Evolutionary conservation across 2,888 invertebrate genomes (phyloP), one percentile per base, ranked within the genome.

Genomic region (Spodoptera littoralis): DNA sequence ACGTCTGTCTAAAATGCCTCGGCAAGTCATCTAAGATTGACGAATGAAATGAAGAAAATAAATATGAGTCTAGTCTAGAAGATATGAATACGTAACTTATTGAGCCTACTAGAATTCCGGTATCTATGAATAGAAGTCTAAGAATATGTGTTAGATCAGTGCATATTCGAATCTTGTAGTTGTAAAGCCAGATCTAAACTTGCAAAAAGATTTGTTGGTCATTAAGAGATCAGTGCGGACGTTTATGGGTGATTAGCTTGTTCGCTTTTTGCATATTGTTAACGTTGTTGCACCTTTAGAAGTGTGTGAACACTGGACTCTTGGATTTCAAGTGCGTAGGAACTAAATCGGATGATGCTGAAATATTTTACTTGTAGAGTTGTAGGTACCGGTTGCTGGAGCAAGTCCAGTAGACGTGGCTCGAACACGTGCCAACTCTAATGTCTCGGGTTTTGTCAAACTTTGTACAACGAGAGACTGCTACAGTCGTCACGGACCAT

Each of bases 181-280:
- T 62, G 41, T 62, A 62, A 63, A 66, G 56, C 48, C 36, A 63
- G 63, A 66, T 65, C 60, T 51, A 61, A 55, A 53, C 55, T 46
- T 57, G 56, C 59, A 47, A 60, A 62, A 66, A 63, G 55, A 73
- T 76, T 70, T 60, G 48, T 68, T 57, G 56, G 49, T 63, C 51
- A 53, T 73, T 55, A 57, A 60, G 61, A 60, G 55, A 65, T 64
- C 66, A 43, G 58, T 22, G 58, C 27, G 11, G 62, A 65, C 60
- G 42, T 76, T 76, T 68, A 66, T 57, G 45, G 47, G 57, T 62
- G 46, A 60, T 61, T 65, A 51, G 64, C 47, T 57, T 58, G 55
- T 61, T 61, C 22, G 52, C 65, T 60, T 52, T 58, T 73, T 27
- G 62, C 48, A 65, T 52, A 70, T 70, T 70, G 61, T 76, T 66